Base-by-base conservation (phyloP, 2,797 vertebrate genomes). In the Sitta carolinensis region DNA sequence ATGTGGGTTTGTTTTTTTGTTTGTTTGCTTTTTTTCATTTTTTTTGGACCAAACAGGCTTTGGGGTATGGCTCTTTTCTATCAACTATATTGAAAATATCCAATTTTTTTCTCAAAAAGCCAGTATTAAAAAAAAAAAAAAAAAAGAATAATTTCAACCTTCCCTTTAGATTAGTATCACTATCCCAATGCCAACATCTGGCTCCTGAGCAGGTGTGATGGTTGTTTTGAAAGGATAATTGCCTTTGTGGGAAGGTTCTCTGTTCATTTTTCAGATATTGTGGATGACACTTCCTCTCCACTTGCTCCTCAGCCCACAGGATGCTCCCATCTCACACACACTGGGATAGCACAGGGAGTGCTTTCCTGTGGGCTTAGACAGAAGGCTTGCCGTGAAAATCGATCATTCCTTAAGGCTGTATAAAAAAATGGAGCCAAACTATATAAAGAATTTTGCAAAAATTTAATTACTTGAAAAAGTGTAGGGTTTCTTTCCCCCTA, bases 321-420 rank as follows among this genome's bases (percentile, higher is more conserved):
- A 13, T 2, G 3, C 21, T 69, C 50, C 45, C 4, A 4, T 18
- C 32, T 63, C 8, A 1, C 7, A 3, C 3, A 1, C 5, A 1
- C 25, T 1, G 3, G 57, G 30, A 25, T 0, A 5, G 29, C 9
- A 1, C 68, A 38, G 23, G 42, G 20, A 20, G 1, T 12, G 40
- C 12, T 62, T 61, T 42, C 16, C 3, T 20, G 13, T 8, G 38
- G 38, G 16, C 17, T 52, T 22, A 54, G 19, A 4, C 4, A 43
- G 34, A 61, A 42, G 21, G 11, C 2, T 45, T 57, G 8, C 4
- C 1, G 0, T 27, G 10, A 7, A 73, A 67, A 82, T 25, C 0
- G 0, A 18, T 36, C 26, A 13, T 34, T 84, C 1, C 0, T 54
- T 8, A 3, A 67, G 13, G 14, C 5, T 16, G 2, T 6, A 43